A percentile compares a stretch with the other conserved stretches of the same genome.
Evolutionary conservation across 35 echinoderm and acorn worm genomes (phyloP).

Genomic region (Heliocidaris erythrogramma): DNA sequence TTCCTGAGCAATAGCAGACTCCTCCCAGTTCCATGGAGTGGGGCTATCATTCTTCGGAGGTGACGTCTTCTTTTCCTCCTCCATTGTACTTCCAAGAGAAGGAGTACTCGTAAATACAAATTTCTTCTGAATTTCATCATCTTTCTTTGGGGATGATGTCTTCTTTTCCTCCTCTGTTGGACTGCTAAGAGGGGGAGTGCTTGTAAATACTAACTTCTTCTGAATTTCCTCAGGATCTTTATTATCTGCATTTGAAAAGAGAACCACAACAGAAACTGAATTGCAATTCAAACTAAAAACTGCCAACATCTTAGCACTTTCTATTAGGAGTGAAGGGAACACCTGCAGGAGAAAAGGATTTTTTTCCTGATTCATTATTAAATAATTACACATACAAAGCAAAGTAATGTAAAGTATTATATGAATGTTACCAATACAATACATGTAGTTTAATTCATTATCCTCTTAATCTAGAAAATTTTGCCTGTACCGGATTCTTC

Average conservation of each 20-base stretch:
- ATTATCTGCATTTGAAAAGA: background rate
- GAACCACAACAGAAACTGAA: background rate
- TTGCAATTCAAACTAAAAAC: too few relatives aligned
- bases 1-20: constrained; percentile 28
- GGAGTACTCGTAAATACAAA: background rate
- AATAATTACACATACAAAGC: too few relatives aligned
- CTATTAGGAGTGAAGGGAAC: too few relatives aligned
- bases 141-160: background rate
- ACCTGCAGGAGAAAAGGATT: too few relatives aligned
- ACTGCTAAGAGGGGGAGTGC: background rate
- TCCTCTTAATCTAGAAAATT: too few relatives aligned
- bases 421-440: too few relatives aligned
- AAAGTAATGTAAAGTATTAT: too few relatives aligned
- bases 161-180: background rate
- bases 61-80: background rate
- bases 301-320: too few relatives aligned
- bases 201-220: background rate
- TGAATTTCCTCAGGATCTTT: constrained; percentile 17
- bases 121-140: background rate
- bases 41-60: background rate
- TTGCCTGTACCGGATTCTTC: too few relatives aligned
- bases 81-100: background rate
- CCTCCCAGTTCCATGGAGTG: constrained; percentile 12
- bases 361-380: too few relatives aligned
- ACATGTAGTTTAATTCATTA: too few relatives aligned